Percentiles rank a stretch among this genome's conserved stretches.
These are phyloP conservation scores for Cyprinus carpio DNA, from an alignment of 2,113 vertebrate species.

Conservation along the genomic window DNA sequence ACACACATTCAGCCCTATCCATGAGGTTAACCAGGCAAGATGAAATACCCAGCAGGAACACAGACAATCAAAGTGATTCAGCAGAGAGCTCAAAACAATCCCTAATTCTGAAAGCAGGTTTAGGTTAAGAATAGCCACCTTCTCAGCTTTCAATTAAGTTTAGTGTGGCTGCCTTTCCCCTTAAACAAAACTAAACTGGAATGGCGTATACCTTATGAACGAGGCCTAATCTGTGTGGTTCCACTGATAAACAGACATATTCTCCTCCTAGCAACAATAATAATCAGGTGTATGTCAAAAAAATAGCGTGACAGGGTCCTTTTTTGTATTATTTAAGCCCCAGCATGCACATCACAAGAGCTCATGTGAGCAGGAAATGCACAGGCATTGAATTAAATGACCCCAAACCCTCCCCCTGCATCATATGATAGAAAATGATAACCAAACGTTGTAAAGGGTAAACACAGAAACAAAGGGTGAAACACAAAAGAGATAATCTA, in stretches of 20 bases:
- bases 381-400: conserved; percentile 9
- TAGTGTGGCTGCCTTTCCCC: neutral
- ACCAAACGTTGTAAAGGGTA: conserved; percentile 20
- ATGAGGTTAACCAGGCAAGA: conserved; percentile 66
- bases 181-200: neutral
- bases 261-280: neutral
- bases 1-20: conserved; percentile 51
- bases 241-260: neutral
- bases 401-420: neutral
- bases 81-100: conserved; percentile 2
- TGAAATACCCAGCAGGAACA: conserved; percentile 53
- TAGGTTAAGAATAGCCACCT: neutral
- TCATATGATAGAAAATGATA: conserved; percentile 45
- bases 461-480: conserved; percentile 32
- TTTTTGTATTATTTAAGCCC: neutral
- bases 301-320: neutral
- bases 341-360: conserved; percentile 8
- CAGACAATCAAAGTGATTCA: conserved; percentile 1
- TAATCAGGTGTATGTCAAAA: neutral
- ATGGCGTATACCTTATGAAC: too few relatives aligned
- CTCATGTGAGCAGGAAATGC: conserved; percentile 17
- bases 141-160: neutral
- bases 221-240: neutral
- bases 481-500: conserved; percentile 58
- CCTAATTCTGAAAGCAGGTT: neutral